Base-by-base conservation (phyloP, 2,888 invertebrate genomes). In the Tipula helvola region DNA sequence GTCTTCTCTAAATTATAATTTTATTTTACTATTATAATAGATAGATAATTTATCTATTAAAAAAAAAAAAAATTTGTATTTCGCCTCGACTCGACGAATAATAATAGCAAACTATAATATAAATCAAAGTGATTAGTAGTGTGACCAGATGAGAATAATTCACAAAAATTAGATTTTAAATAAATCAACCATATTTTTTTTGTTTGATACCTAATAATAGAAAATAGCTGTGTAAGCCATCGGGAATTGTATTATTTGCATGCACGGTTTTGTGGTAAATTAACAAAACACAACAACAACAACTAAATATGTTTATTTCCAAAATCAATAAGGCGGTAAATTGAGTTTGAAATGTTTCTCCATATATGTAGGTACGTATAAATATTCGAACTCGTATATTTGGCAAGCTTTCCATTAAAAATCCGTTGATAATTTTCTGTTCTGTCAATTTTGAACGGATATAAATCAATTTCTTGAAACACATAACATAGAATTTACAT, bases 121-220 rank as follows among this genome's bases (percentile, higher is more conserved):
- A 84, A 84, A 84, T 84, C 84, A 84, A 5, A 16, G 13, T 84
- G 39, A 84, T 39, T 84, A 84, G 28, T 28, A 28, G 84, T 84
- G 84, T 84, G 84, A 84, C 84, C 84, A 84, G 84, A 84, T 84
- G 84, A 41, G 4, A 71, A 71, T 71, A 71, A 71, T 28, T 71
- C 18, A 71, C 28, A 4, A 71, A 71, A 71, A 71, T 71, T 71
- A 71, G 10, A 28, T 71, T 16, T 57, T 57, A 57, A 18, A 57
- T 57, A 16, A 57, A 57, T 57, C 52, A 57, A 47, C 16, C 16
- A 8, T 47, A 13, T 47, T 39, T 39, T 7, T 39, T 5, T 39
- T 39, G 7, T 39, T 5, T 39, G 7, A 39, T 44, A 44, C 44
- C 7, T 39, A 7, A 44, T 44, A 44, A 44, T 10, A 44, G 44